Percentiles rank a stretch among this genome's conserved stretches.
phyloP scores from a whole-genome alignment of 1,140 invertebrate genomes.

The Macrotrachela quadricornifera region DNA sequence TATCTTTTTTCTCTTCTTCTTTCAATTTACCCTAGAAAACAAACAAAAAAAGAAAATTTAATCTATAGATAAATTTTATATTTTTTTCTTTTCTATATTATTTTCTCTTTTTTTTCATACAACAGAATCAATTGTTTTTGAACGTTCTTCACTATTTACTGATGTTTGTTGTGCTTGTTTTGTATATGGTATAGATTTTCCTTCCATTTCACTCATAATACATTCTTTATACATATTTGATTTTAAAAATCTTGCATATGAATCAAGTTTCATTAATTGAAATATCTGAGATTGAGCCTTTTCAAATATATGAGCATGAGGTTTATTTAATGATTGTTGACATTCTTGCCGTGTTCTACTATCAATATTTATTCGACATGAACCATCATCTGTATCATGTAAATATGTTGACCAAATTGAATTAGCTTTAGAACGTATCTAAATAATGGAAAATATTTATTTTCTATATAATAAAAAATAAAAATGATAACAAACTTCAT shows the following conservation, averaged over 20 bases:
- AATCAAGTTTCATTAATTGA: slow-evolving; percentile 92
- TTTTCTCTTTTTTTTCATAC: too few relatives aligned
- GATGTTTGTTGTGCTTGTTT: too few relatives aligned
- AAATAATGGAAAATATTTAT: too few relatives aligned
- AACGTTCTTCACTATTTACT: too few relatives aligned
- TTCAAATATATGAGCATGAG: neutral
- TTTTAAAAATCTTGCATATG: slow-evolving; percentile 76
- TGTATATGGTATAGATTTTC: slow-evolving; percentile 17
- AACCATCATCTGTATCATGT: neutral
- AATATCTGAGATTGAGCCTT: slow-evolving; percentile 74
- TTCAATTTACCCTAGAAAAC: too few relatives aligned
- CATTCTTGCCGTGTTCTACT: slow-evolving; percentile 30
- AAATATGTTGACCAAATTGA: slow-evolving; percentile 5
- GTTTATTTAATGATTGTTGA: slow-evolving; percentile 15
- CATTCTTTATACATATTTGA: slow-evolving; percentile 70
- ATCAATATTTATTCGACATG: slow-evolving; percentile 10
- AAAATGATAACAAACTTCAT: slow-evolving; percentile 8
- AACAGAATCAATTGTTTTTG: too few relatives aligned
- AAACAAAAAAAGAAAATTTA: too few relatives aligned
- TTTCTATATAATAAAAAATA: too few relatives aligned
- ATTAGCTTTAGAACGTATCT: slow-evolving; percentile 13
- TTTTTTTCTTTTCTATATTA: too few relatives aligned
- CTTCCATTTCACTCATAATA: slow-evolving; percentile 36
- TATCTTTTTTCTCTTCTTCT: neutral
- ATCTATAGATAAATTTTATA: too few relatives aligned